These are phyloP conservation scores for Ladona fulva DNA, from an alignment of 1,140 invertebrate genomes.

Conservation along the genomic window DNA sequence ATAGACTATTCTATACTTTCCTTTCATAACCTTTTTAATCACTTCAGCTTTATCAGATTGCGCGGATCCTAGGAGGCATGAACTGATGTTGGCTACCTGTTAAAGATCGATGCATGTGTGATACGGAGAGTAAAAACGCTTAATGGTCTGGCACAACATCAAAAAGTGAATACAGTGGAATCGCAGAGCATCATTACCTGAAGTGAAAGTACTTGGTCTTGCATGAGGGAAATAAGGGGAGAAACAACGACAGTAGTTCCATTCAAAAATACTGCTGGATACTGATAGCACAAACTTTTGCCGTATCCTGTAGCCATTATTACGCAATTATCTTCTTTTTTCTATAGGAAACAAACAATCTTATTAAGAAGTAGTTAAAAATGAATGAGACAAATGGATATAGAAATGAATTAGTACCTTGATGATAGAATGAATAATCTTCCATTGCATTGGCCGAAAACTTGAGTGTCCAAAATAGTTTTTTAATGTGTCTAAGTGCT, in stretches of 20 bases:
- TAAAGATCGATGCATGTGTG: background rate
- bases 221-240: conserved; percentile 83
- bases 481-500: conserved; percentile 36
- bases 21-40: conserved; percentile 36
- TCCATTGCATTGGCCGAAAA: conserved; percentile 56
- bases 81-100: conserved; percentile 45
- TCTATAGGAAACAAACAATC: conserved; percentile 12
- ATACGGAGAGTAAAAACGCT: background rate
- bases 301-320: conserved; percentile 92
- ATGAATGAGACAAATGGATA: background rate
- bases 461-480: conserved; percentile 47
- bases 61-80: conserved; percentile 54
- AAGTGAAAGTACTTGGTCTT: conserved; percentile 59
- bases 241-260: conserved; percentile 83
- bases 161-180: conserved; percentile 14
- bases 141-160: background rate
- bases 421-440: conserved; percentile 49
- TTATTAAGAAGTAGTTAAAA: background rate
- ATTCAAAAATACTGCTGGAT: conserved; percentile 68
- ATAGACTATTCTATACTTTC: conserved; percentile 51
- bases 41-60: conserved; percentile 42
- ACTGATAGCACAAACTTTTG: conserved; percentile 93
- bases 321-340: conserved; percentile 47
- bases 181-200: conserved; percentile 33
- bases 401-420: conserved; percentile 53